Base-by-base conservation (phyloP, 2,797 vertebrate species). In the Bryconaethiops microstoma region DNA sequence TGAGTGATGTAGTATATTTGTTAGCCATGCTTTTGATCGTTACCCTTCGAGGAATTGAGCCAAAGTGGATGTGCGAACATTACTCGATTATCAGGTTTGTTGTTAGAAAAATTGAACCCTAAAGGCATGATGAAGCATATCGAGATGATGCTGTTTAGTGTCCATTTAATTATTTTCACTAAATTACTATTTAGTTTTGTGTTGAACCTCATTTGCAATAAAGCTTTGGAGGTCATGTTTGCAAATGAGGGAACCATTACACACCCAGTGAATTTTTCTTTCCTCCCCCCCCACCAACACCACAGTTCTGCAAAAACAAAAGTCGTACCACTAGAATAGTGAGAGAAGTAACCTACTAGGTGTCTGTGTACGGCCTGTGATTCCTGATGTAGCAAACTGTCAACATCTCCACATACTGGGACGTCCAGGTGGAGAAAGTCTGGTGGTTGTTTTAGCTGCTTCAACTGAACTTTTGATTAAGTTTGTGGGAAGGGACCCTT, bases 401-500 rank as follows among this genome's bases (percentile, higher is more conserved):
- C 59, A 62, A n/a, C 68, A 59, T 78, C 59, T 80, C 65, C 72
- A 74, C 25, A 40, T 50, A 63, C 69, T 77, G 77, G 64, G 25
- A 76, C n/a, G 57, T 39, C 45, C 35, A 45, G 67, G 42, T 35
- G 45, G 74, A 59, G 54, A 70, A 70, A 67, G 8, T 80, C 85
- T 74, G 57, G 74, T 88, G 76, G 74, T 85, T 65, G 86, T 74
- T 88, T 82, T 87, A 90, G 91, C 87, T 86, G 88, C 87, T 92
- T 92, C 78, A 87, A 88, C 90, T 62, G 91, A 86, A 89, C 78
- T 84, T 90, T 93, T 91, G 76, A 90, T 91, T 57, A 89, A 85
- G 74, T 88, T 86, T 92, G 88, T 89, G 68, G 68, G 89, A 92
- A 88, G 89, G 89, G 90, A 93, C 89, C 89, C 90, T 84, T 62